Conservation (phyloP, 2,113 vertebrate genomes). For the Rhineura floridana region DNA sequence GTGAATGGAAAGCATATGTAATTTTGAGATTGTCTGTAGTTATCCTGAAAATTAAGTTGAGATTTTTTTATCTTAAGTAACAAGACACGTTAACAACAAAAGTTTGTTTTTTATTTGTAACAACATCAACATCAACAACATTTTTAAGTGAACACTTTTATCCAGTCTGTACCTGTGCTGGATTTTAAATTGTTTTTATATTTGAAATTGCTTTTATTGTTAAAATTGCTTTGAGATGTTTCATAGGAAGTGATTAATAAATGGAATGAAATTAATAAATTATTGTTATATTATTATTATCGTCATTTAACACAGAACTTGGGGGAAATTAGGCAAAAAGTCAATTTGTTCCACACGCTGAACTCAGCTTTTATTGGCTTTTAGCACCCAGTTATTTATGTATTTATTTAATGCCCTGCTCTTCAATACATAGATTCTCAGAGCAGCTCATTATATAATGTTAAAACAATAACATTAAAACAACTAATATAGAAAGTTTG, state of each 20-base stretch:
- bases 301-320: not conserved
- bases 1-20: not conserved
- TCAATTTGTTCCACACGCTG: not conserved
- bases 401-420: not conserved
- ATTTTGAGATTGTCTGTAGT: slow-evolving; percentile 8
- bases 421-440: not conserved
- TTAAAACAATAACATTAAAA: not conserved
- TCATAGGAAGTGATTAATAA: no score
- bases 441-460: not conserved
- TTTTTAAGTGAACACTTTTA: no score
- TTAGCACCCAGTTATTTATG: not conserved
- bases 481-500: no score
- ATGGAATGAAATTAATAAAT: no score
- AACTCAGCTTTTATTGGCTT: not conserved
- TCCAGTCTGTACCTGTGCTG: no score
- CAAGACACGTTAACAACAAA: not conserved
- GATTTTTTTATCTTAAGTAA: slow-evolving; percentile 4
- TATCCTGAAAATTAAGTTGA: slow-evolving; percentile 34
- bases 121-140: not conserved
- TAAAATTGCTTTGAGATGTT: not conserved
- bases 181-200: no score
- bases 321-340: not conserved
- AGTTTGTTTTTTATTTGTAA: not conserved
- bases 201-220: not conserved
- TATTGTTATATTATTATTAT: no score